Evolutionary conservation across 2,888 invertebrate genomes (phyloP).

Genomic region (Drepana falcataria): DNA sequence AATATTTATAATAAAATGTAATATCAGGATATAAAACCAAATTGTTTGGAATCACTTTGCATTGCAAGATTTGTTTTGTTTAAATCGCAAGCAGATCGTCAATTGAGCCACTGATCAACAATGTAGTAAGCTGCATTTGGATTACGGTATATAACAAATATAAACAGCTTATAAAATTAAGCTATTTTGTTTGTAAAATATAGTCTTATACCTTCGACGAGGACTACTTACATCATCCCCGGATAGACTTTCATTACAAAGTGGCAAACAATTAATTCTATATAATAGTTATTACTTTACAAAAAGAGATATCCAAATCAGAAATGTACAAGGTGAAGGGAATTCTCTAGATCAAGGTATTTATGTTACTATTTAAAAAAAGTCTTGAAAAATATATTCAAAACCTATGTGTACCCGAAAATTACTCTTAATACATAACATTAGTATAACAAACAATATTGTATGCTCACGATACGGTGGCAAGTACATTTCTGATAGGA

Average conservation of each 20-base stretch:
- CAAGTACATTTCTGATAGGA: not conserved
- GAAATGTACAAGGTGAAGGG: not conserved
- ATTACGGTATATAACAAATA: not conserved
- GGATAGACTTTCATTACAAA: not conserved
- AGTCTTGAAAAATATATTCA: too few species aligned
- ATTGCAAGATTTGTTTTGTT: too few species aligned
- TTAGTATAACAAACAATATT: not conserved
- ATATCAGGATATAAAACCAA: not conserved
- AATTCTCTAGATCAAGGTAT: not conserved
- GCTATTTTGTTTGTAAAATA: not conserved
- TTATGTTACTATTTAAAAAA: too few species aligned
- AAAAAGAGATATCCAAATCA: not conserved
- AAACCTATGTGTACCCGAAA: not conserved
- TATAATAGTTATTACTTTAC: not conserved
- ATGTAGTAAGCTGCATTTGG: not conserved
- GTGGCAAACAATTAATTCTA: not conserved
- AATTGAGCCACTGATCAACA: not conserved
- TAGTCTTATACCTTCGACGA: not conserved
- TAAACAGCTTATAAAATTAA: not conserved
- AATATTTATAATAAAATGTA: constrained; percentile 3
- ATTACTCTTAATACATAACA: not conserved
- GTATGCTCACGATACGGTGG: not conserved
- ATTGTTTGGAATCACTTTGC: constrained; percentile 1
- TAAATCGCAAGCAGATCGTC: too few species aligned
- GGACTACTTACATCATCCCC: too few species aligned